Conservation (phyloP, 2,888 invertebrate genomes). For the Acanthosepion esculentum region DNA sequence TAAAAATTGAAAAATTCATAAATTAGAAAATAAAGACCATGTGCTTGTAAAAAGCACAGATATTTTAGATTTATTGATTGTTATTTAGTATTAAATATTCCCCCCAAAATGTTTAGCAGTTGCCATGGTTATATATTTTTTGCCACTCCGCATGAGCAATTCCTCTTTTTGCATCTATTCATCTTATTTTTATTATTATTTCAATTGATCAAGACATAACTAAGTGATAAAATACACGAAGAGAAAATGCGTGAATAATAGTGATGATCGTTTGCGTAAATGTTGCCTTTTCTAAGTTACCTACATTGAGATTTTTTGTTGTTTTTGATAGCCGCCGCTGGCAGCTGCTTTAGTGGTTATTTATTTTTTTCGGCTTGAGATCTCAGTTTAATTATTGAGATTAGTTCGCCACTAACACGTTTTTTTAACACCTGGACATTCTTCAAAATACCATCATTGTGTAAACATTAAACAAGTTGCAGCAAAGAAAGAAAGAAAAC, state of each 20-base stretch:
- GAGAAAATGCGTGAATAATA: neutral
- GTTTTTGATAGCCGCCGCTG: neutral
- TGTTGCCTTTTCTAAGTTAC: neutral
- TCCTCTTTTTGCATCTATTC: neutral
- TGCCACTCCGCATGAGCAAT: neutral
- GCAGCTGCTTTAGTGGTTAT: neutral
- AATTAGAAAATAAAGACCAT: no score
- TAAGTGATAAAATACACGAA: neutral
- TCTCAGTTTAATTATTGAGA: neutral
- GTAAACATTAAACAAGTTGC: neutral
- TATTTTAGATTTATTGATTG: no score
- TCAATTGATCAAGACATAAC: neutral
- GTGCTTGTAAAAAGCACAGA: no score
- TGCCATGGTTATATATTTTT: neutral
- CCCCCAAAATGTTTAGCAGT: neutral
- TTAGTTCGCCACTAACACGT: neutral
- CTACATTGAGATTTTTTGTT: neutral
- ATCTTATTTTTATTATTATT: neutral
- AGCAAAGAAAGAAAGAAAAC: no score
- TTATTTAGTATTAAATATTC: neutral
- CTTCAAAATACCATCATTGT: neutral
- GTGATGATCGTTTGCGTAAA: neutral
- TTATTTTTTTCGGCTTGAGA: neutral
- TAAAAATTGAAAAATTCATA: no score
- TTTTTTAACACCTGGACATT: neutral